Evolutionary conservation across 2,888 invertebrate genomes (phyloP).

Genomic region (Meteorus cinctellus): DNA sequence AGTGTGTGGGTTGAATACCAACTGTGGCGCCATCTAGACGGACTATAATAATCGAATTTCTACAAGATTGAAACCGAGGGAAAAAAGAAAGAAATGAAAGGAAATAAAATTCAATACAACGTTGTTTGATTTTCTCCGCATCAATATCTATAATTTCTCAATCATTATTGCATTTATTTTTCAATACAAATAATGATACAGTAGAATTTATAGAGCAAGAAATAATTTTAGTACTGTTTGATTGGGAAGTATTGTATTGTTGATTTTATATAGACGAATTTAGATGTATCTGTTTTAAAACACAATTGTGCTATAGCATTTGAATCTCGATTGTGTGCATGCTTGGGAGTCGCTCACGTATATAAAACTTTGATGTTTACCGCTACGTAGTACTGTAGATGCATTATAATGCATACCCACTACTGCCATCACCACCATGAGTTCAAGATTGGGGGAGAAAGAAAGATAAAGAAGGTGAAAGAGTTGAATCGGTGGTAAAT

Average conservation of each 20-base stretch:
- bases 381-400: slow-evolving; percentile 67
- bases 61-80: slow-evolving; percentile 27
- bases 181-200: neutral
- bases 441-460: neutral
- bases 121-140: slow-evolving; percentile 1
- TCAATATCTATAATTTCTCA: neutral
- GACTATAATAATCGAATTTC: slow-evolving; percentile 64
- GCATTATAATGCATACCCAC: slow-evolving; percentile 69
- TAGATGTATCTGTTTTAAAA: slow-evolving; percentile 2
- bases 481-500: slow-evolving; percentile 14
- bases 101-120: neutral
- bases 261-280: slow-evolving; percentile 15
- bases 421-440: slow-evolving; percentile 26
- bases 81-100: neutral
- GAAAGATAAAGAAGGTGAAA: slow-evolving; percentile 11
- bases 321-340: slow-evolving; percentile 32
- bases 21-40: slow-evolving; percentile 65
- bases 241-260: neutral
- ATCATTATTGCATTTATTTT: slow-evolving; percentile 9
- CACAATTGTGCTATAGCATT: slow-evolving; percentile 7
- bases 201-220: neutral
- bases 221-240: neutral
- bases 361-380: slow-evolving; percentile 66
- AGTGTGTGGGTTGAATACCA: neutral
- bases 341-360: slow-evolving; percentile 59